Evolutionary conservation across 2,113 vertebrate genomes (phyloP), one percentile per base, ranked within the genome.

Genomic region (Polypterus bichir): DNA sequence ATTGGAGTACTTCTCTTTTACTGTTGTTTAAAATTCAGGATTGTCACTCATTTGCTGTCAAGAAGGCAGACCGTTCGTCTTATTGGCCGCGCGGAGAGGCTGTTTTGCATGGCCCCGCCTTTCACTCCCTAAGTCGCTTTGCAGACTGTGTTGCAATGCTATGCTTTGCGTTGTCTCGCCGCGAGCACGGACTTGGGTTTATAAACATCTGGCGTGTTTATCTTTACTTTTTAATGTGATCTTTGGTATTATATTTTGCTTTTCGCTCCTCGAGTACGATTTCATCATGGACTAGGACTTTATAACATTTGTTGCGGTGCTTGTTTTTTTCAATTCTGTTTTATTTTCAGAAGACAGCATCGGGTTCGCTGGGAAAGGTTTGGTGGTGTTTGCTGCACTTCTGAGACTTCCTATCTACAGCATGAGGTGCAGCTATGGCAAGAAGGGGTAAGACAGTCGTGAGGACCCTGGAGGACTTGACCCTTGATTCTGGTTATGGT

Each of bases 401-500:
- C 11, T 60, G 62, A 71, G 69, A 76, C 76, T 71, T 83, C 76
- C 84, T 81, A 81, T 27, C 27, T 81, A 77, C 91, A 94, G 86
- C 82, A 97, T 98, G 94, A 92, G 86, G 92, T 85, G 85, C 86
- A 85, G 89, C 80, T 78, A 97, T 97, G 91, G 91, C 91, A 76
- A 88, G 91, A 83, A 87, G 94, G 88, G 93, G 89, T 90, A 94
- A 91, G 89, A 88, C 89, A 74, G 89, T 71, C 73, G 87, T 85
- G 75, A 82, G 92, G 79, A 96, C 94, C 75, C 91, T 97, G 89
- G 95, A 97, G 89, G 94, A 97, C 81, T 87, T 97, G 79, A 98
- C 94, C 73, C 90, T 97, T 66, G 95, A 98, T 81, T 98, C 95
- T 75, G 95, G 95, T 84, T 97, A 98, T 94, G 94, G 95, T 91